Evolutionary conservation across 1,140 invertebrate species (phyloP).

Genomic region (Stegodyphus dumicola): DNA sequence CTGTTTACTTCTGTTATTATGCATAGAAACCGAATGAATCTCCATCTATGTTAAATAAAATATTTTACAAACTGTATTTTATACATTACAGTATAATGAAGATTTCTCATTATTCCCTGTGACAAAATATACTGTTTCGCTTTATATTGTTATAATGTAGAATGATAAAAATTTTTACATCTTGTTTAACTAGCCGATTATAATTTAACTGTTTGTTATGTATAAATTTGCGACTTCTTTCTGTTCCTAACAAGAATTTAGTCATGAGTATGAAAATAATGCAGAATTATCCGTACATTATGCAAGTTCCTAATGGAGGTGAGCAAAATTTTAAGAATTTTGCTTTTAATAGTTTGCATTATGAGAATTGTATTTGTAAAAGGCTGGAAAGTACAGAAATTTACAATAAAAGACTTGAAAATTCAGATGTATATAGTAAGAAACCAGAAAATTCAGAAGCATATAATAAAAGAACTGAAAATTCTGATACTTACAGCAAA

Average conservation of each 20-base stretch:
- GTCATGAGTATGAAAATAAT: constrained; percentile 58
- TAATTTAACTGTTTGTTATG: too few relatives aligned
- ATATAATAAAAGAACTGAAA: constrained; percentile 27
- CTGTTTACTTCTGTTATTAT: too few relatives aligned
- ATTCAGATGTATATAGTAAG: constrained; percentile 11
- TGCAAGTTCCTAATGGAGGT: constrained; percentile 56
- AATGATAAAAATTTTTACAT: too few relatives aligned
- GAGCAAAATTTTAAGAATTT: constrained; percentile 58
- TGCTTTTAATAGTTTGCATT: constrained; percentile 55
- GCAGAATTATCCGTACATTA: constrained; percentile 55
- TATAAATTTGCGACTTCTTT: too few relatives aligned
- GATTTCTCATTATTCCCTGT: too few relatives aligned
- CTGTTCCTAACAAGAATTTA: background rate
- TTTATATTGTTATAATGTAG: too few relatives aligned
- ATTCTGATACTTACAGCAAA: constrained; percentile 28
- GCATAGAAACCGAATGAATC: too few relatives aligned
- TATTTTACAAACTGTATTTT: too few relatives aligned
- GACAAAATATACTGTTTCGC: too few relatives aligned
- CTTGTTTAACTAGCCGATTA: too few relatives aligned
- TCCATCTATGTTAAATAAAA: too few relatives aligned
- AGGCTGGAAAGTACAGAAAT: constrained; percentile 37
- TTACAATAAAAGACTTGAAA: constrained; percentile 47
- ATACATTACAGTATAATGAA: too few relatives aligned
- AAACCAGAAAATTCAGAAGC: constrained; percentile 9
- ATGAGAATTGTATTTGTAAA: constrained; percentile 55